Base-by-base conservation (phyloP, 2,797 vertebrate genomes). In the Myiotriccus ornatus region DNA sequence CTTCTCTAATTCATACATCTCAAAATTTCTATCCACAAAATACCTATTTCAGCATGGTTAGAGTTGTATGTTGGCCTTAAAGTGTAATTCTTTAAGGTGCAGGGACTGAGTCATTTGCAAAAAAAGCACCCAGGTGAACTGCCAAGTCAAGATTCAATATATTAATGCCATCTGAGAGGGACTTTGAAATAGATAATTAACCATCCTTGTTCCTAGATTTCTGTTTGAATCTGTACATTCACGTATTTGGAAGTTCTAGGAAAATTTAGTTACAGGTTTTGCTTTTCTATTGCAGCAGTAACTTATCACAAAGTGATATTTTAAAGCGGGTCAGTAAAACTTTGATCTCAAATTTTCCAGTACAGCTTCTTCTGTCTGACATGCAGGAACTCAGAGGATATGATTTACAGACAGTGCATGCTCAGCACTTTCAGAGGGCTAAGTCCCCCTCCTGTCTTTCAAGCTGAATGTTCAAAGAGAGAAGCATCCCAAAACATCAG, bases 331-430 rank as follows among this genome's bases (percentile, higher is more conserved):
- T 84, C 90, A 84, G 39, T 93, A 69, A 88, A 95, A 89, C 80
- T 94, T 91, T 95, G 90, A 94, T 94, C 74, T 93, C 35, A 41
- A 18, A 34, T 84, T 90, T 94, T 95, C 69, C 53, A 43, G 34
- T 77, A n/a, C 8, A 37, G 27, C 41, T 77, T 77, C 43, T 77
- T 87, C 64, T 74, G 37, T 76, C 79, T 81, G 84, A 49, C 79
- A 43, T 27, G 14, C 25, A 67, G 52, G n/a, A 77, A 57, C 82
- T 83, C 74, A 59, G 50, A 59, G 35, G 37, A 43, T 74, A 14
- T 39, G 68, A 89, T 87, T 85, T 91, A 62, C 24, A 85, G 60
- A 57, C 7, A 6, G 32, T 92, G 64, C 44, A 4, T 41, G 74
- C 63, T 87, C 80, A 93, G 92, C 67, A 56, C 52, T 89, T 94